Evolutionary conservation across 2,113 vertebrate genomes (phyloP).

Genomic region (Panthera uncia): DNA sequence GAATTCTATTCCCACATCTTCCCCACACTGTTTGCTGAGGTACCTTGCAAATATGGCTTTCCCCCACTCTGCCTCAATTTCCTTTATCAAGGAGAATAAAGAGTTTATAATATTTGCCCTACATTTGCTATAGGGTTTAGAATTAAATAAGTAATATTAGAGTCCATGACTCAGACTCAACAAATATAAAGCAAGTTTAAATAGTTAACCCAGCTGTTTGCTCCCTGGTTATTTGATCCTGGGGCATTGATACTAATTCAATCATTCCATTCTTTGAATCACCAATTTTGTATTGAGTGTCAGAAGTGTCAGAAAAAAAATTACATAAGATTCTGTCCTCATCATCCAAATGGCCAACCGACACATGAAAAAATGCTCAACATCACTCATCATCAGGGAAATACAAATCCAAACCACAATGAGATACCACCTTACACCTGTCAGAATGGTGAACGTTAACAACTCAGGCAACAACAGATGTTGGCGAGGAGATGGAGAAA

Average conservation of each 20-base stretch:
- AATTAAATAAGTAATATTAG: not conserved
- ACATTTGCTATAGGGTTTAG: not conserved
- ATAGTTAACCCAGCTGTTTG: not conserved
- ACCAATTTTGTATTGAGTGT: not conserved
- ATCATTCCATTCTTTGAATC: not conserved
- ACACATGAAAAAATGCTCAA: no score
- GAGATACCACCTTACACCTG: no score
- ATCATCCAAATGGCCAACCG: no score
- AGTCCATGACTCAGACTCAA: not conserved
- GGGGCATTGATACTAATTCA: accelerated
- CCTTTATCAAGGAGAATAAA: not conserved
- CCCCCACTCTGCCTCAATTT: not conserved
- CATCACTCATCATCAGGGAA: no score
- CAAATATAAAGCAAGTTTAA: not conserved
- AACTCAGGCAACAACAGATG: no score
- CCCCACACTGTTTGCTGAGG: not conserved
- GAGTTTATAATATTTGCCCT: not conserved
- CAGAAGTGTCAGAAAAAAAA: not conserved
- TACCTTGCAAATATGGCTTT: not conserved
- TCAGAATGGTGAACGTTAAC: no score
- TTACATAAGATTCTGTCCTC: not conserved
- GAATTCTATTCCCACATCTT: not conserved
- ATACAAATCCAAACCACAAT: no score
- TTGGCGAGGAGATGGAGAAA: no score
- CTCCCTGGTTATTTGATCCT: not conserved